Evolutionary conservation across 2,797 vertebrate genomes (phyloP), one percentile per base, ranked within the genome.

Genomic region (Molossus alvarezi): DNA sequence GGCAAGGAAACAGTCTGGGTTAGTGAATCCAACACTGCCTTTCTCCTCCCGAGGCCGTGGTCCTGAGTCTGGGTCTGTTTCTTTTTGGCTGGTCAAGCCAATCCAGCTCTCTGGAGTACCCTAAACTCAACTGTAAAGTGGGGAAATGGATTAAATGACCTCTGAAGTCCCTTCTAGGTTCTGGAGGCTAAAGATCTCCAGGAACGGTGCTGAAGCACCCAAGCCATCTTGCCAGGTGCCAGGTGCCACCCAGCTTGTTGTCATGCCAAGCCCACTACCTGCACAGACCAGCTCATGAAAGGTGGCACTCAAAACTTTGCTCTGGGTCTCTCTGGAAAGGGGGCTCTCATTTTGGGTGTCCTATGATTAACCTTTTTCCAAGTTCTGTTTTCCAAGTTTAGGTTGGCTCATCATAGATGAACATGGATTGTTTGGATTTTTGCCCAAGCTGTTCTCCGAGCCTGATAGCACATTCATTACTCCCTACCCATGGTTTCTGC

Each of bases 401-500:
- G 96, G 96, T 97, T 55, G 20, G 92, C 97, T 97, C 97, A 96
- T 97, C 97, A 93, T 96, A 96, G 94, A 97, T 95, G 93, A 97
- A 97, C 97, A 90, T 96, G 95, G 96, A 91, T 88, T 93, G 77
- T 96, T 97, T 98, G 97, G 97, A 97, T 94, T 97, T 96, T 86
- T 97, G 97, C 97, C 97, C 96, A 90, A 96, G 94, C 96, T 96
- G 97, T 96, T 98, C 97, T 97, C 93, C 8, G 65, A 97, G 97
- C 96, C 97, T 97, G 95, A 97, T 97, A 97, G 97, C 96, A 97
- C 97, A 95, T 97, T 97, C 97, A 97, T 97, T 97, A 97, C 97
- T 98, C 97, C 97, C 97, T 97, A 96, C 97, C 97, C 96, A 90
- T 98, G 96, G 97, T 97, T 98, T 95, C 96, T 97, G 97, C 96